Base-by-base conservation (phyloP, 2,113 vertebrate species). In the Dromiciops gliroides region DNA sequence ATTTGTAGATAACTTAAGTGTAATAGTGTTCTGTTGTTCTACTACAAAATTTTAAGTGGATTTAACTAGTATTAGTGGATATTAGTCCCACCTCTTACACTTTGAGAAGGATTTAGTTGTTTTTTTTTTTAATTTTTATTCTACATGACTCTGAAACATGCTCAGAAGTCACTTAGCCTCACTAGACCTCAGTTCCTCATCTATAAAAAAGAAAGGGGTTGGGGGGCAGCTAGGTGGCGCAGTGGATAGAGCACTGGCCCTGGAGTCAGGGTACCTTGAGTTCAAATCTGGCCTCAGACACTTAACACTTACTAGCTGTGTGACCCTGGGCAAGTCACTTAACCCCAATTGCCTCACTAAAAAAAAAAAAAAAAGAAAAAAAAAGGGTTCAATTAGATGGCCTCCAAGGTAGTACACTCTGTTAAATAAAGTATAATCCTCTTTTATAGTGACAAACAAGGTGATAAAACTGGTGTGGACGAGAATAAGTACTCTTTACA, bases 1-100 rank as follows among this genome's bases (percentile, higher is more conserved):
- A 95, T 16, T 91, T 53, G 50, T 24, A 94, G 44, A 93, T 89
- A 16, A 94, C 50, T n/a, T 60, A 24, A n/a, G n/a, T n/a, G n/a
- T n/a, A 44, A 11, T 89, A 26, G 49, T 94, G 31, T 8, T 83
- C 89, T 8, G 49, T 89, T 89, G 56, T 3, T 7, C 26, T 93
- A 37, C 47, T 90, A 51, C 12, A 51, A 37, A 91, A 91, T 91
- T 90, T 92, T 2, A 22, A 83, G n/a, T 19, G 44, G 19, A 19
- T 23, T 44, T 44, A 83, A 22, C 23, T 44, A 83, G 67, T 44
- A 44, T 75, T 44, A 83, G 12, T 83, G n/a, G 19, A 44, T 83
- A 44, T 75, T 75, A 44, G 6, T 83, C 19, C 19, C 4, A 75
- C 37, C 14, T 75, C 37, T n/a, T n/a, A 75, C 48, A 47, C 25